phyloP scores from a whole-genome alignment of 2,888 invertebrate species.

The Cyrtodaria siliqua region DNA sequence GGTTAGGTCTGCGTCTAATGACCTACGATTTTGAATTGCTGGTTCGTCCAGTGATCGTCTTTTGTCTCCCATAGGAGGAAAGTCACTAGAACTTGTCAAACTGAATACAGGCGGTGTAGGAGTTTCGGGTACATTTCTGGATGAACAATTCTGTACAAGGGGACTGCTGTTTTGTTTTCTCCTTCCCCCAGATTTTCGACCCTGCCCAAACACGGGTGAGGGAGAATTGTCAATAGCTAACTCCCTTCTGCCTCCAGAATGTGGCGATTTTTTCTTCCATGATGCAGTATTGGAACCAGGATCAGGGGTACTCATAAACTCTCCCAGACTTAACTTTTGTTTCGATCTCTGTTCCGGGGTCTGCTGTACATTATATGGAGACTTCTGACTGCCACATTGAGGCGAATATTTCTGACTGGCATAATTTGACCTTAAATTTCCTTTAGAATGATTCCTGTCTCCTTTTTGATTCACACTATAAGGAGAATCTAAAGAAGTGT shows the following conservation, averaged over 20 bases:
- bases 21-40: conserved; percentile 23
- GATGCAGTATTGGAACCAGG: conserved; percentile 31
- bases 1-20: conserved; percentile 30
- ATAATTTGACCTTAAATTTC: conserved; percentile 34
- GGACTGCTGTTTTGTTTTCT: conserved; percentile 54
- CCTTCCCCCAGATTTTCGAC: conserved; percentile 62
- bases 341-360: conserved; percentile 68
- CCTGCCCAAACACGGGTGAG: conserved; percentile 43
- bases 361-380: conserved; percentile 56
- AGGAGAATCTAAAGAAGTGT: conserved; percentile 68
- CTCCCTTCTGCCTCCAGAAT: conserved; percentile 60
- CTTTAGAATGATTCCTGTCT: conserved; percentile 41
- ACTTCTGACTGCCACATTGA: conserved; percentile 61
- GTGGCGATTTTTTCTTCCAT: conserved; percentile 72
- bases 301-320: conserved; percentile 76
- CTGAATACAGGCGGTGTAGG: conserved; percentile 69
- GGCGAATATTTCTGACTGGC: conserved; percentile 56
- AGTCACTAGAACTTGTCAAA: conserved; percentile 71
- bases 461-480: conserved; percentile 26
- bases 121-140: conserved; percentile 3
- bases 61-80: conserved; percentile 70
- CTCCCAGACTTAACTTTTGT: conserved; percentile 77
- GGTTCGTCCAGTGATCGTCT: conserved; percentile 11
- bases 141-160: conserved; percentile 39
- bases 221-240: conserved; percentile 57